phyloP scores from a whole-genome alignment of 2,797 vertebrate species.

The Momotus momota region DNA sequence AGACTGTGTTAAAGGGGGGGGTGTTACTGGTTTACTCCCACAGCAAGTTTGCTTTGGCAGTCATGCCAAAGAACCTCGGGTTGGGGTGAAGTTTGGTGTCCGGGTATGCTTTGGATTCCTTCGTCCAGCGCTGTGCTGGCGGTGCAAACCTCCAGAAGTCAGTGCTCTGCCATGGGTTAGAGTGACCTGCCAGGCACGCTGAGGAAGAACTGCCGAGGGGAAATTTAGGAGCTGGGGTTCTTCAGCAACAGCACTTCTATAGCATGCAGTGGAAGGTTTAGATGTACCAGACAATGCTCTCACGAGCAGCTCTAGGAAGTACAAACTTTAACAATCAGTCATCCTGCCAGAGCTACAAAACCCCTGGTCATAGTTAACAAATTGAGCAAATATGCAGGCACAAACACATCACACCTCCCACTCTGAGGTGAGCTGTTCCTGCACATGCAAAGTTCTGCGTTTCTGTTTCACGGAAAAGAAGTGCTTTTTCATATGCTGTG shows the following conservation, averaged over 20 bases:
- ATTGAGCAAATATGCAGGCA: not conserved
- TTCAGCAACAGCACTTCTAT: not conserved
- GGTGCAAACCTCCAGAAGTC: not conserved
- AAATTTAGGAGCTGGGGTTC: not conserved
- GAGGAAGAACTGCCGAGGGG: not conserved
- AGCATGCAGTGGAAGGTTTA: not conserved
- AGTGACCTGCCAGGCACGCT: not conserved
- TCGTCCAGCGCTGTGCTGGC: fast-evolving
- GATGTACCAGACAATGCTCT: not conserved
- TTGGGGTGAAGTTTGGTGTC: not conserved
- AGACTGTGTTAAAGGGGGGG: fast-evolving
- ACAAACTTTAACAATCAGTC: not conserved
- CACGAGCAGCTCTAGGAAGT: not conserved
- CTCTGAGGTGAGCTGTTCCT: not conserved
- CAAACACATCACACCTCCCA: not conserved
- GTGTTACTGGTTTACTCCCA: not conserved
- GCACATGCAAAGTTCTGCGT: not conserved
- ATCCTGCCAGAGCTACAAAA: not conserved
- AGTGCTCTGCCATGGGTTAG: not conserved
- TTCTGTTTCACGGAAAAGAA: not conserved
- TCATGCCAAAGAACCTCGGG: not conserved
- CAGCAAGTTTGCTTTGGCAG: not conserved
- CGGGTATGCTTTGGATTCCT: not conserved
- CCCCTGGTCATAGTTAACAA: not conserved
- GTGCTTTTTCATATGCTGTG: not conserved